Conservation (phyloP, 2,113 vertebrate genomes). For the Diphyllodes magnificus region DNA sequence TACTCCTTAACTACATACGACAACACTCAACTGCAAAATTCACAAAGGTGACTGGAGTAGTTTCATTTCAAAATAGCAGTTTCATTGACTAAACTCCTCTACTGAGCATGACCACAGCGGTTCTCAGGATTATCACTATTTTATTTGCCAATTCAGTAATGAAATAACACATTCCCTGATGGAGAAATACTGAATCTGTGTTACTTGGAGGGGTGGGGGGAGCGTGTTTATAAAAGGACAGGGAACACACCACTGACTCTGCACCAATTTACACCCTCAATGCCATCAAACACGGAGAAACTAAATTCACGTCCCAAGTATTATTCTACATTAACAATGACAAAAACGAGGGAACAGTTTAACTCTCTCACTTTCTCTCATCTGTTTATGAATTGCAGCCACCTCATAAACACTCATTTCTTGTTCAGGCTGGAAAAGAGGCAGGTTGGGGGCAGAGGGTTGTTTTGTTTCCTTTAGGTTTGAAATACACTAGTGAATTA, state of each 20-base stretch:
- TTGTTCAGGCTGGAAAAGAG: background rate
- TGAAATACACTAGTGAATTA: background rate
- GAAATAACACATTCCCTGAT: background rate
- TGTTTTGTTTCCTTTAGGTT: background rate
- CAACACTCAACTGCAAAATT: background rate
- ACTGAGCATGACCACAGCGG: background rate
- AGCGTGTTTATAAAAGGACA: background rate
- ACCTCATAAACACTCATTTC: background rate
- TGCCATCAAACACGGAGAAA: background rate
- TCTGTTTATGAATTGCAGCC: background rate
- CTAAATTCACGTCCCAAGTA: background rate
- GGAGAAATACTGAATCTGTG: background rate
- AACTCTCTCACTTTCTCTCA: background rate
- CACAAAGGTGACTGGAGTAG: background rate
- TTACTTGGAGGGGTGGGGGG: too few relatives aligned
- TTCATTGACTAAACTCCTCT: background rate
- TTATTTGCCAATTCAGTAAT: background rate
- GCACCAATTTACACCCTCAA: background rate
- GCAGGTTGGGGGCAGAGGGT: background rate
- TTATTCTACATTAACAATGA: background rate
- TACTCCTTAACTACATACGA: background rate
- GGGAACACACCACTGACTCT: background rate
- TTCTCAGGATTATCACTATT: background rate
- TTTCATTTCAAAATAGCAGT: background rate
- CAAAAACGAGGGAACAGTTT: background rate